Base-by-base conservation (phyloP, 2,113 vertebrate genomes). In the Chlorodrepanis virens region DNA sequence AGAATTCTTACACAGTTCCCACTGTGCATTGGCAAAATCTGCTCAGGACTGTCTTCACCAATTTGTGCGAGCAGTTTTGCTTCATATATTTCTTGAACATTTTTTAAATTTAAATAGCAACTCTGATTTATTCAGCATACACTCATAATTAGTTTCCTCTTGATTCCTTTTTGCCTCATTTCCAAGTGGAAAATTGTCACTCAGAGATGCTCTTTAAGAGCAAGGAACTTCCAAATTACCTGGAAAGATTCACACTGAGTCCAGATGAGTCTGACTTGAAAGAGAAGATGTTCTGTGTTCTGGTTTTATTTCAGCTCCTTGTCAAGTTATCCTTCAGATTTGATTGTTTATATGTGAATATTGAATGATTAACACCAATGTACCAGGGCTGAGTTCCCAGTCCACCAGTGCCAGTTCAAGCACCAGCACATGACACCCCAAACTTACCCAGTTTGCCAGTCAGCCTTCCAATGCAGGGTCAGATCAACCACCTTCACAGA, bases 101-200 rank as follows among this genome's bases (percentile, higher is more conserved):
- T 42, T 90, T 93, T 88, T 6, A 82, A 94, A 94, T 61, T 93
- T 79, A 50, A 82, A 64, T 39, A 74, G 25, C n/a, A 78, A 69
- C 40, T 83, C 85, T 18, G 50, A 44, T 91, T 91, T 91, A 76
- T 94, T 88, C 70, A 80, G 22, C 29, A 65, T 47, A 33, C 10
- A 61, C 25, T 71, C 10, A 39, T 80, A 87, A 87, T 91, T 83
- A 83, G 10, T 79, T 91, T 72, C 57, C 22, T 82, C 47, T 40
- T 82, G 33, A 10, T 71, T 86, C 40, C 37, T 79, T 72, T 95
- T 60, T 47, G 16, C 44, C 6, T 84, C 28, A 72, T 89, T 94
- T 95, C 53, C 67, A 54, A 85, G 29, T 50, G 25, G 44, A 85
- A 91, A 94, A 69, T 3, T 89, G 40, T 83, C 67, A 77, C n/a